Base-by-base conservation (phyloP, 2,113 vertebrate species). In the Tupaia chinensis region DNA sequence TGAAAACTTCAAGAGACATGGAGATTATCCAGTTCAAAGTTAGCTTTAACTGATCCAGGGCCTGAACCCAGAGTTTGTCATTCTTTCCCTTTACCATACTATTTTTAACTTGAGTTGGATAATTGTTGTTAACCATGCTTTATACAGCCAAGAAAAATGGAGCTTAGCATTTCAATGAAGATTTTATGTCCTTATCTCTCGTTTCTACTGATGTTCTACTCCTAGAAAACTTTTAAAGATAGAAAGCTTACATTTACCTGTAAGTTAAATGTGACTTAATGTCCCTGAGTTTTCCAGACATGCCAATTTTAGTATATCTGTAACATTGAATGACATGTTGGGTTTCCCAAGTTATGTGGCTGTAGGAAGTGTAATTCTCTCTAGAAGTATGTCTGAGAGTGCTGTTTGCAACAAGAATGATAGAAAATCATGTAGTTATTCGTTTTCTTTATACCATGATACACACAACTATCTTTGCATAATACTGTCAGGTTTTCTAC, bases 371-470 rank as follows among this genome's bases (percentile, higher is more conserved):
- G 70, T 72, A 81, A 7, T 87, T 87, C 80, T 85, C 32, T 85
- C 60, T 92, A 80, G 81, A 81, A 87, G 87, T 91, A 91, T 95
- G 88, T 92, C 90, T 96, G 96, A 97, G 90, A 84, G 93, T 90
- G 81, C 85, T 95, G 60, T 95, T 97, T 92, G 61, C 80, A 96
- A n/a, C 11, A 76, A 77, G 29, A 94, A 95, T 84, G 96, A 85
- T 69, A 70, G 76, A 78, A 60, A 93, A 91, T 96, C 89, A 25
- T 87, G 89, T 74, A 94, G 60, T 90, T 70, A 77, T 85, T 94
- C 82, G 94, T 95, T 94, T 95, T 53, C 77, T 88, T 79, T 84
- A 79, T 81, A 76, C 95, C 87, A 92, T 58, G 77, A 56, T 63
- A 63, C 25, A 73, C 27, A 84, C 14, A 68, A 12, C 66, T 73